Evolutionary conservation across 2,113 vertebrate species (phyloP).

Genomic region (Pedetes capensis): DNA sequence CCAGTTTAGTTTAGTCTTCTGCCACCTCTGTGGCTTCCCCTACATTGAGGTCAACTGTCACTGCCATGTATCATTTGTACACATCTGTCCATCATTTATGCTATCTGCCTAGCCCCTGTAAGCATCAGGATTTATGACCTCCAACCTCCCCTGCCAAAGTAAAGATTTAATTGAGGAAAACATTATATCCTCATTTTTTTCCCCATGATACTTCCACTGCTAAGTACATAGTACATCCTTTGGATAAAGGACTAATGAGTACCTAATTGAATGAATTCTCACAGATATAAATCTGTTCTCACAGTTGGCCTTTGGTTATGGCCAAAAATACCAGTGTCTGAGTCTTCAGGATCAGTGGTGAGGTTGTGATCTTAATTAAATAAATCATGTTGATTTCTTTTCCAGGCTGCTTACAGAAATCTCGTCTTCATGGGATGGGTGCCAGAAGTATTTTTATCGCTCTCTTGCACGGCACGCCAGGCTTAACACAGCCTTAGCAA

Average conservation of each 20-base stretch:
- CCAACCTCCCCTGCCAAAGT: not conserved
- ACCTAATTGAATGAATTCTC: not conserved
- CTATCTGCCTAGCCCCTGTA: not conserved
- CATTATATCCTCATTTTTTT: not conserved
- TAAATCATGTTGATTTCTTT: constrained; percentile 44
- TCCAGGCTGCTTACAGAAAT: constrained; percentile 91
- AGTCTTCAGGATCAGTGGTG: not conserved
- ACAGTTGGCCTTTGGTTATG: not conserved
- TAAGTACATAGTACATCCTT: not conserved
- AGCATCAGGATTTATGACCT: not conserved
- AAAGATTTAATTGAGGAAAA: not conserved
- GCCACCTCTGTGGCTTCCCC: not conserved
- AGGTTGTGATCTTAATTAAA: constrained; percentile 18
- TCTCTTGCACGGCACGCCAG: constrained; percentile 90
- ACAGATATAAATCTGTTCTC: not conserved
- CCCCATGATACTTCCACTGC: not conserved
- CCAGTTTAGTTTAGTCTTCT: not conserved
- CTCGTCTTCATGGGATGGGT: constrained; percentile 91
- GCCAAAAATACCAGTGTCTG: not conserved
- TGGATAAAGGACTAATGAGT: not conserved
- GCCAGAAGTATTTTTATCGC: constrained; percentile 96
- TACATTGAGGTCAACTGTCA: not conserved
- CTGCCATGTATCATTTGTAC: not conserved
- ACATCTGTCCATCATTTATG: not conserved
- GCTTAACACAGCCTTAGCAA: constrained; percentile 86